Base-by-base conservation (phyloP, 2,113 vertebrate genomes). In the Cnemophilus loriae region DNA sequence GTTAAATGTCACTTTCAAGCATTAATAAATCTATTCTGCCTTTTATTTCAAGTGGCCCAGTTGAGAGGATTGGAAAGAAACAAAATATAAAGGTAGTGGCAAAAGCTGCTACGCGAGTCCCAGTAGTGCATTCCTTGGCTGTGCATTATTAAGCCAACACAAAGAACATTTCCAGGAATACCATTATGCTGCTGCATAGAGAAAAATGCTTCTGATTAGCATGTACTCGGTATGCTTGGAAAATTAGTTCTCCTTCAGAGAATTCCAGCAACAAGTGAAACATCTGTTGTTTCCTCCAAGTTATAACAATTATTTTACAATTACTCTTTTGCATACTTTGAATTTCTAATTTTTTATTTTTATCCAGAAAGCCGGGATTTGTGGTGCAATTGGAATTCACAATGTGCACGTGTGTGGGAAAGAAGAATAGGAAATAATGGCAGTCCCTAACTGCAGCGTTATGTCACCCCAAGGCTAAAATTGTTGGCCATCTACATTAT, bases 261-360 rank as follows among this genome's bases (percentile, higher is more conserved):
- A 67, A 32, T 80, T 91, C 60, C 67, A 79, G 87, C 89, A 94
- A 96, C 91, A 94, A 94, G 84, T 87, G 91, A 94, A 96, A 92
- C 87, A 96, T 85, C 94, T 96, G 93, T 92, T 95, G 87, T 96
- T 94, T 84, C 76, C 73, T 91, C 73, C 44, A 60, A 91, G 69
- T 93, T 91, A 75, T 70, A 84, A 92, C n/a, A 87, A 91, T 88
- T 86, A 89, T 77, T 92, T 84, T 35, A 65, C 91, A 91, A 93
- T 92, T 87, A 87, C 50, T 90, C 64, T 74, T 90, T 92, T 59
- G 78, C 30, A 21, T 64, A 78, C 24, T 65, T 56, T 41, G 86
- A 95, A 95, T 90, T 90, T 84, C 60, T 78, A 21, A 65, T 67
- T 65, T 69, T 68, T 71, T 69, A 28, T 69, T 96, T 90, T 89